Percentiles rank a stretch among this genome's conserved stretches.
These are phyloP conservation scores for Leucania comma DNA, from an alignment of 2,888 invertebrate genomes.

Conservation along the genomic window DNA sequence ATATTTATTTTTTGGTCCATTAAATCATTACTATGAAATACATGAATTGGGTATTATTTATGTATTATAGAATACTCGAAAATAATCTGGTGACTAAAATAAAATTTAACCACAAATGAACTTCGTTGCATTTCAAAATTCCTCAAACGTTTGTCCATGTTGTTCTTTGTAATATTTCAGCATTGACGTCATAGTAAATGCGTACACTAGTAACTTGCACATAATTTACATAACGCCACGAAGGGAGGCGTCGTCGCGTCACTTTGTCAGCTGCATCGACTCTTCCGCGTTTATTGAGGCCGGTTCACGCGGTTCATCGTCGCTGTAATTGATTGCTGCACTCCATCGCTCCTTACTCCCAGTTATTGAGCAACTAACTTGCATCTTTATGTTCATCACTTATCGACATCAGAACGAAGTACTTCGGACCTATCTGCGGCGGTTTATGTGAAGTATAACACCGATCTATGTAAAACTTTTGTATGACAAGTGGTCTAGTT, in stretches of 20 bases:
- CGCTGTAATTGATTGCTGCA: conserved; percentile 66
- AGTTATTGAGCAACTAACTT: conserved; percentile 49
- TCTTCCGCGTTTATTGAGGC: conserved; percentile 84
- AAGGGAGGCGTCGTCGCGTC: conserved; percentile 43
- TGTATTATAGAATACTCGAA: no score
- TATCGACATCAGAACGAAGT: conserved; percentile 48
- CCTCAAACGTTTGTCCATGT: conserved; percentile 15
- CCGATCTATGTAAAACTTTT: conserved; percentile 13
- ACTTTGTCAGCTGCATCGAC: conserved; percentile 55
- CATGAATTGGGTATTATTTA: no score
- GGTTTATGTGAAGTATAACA: conserved; percentile 28
- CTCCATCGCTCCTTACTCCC: conserved; percentile 58
- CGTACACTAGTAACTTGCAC: conserved; percentile 38
- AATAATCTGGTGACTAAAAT: background rate
- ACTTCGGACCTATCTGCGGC: conserved; percentile 39
- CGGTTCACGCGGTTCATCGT: conserved; percentile 80
- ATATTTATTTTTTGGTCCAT: no score
- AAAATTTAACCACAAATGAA: conserved; percentile 3
- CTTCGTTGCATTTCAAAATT: background rate
- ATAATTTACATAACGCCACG: conserved; percentile 54
- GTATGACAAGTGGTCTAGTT: conserved; percentile 2
- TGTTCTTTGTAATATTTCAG: conserved; percentile 31
- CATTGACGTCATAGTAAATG: conserved; percentile 48
- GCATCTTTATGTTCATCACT: conserved; percentile 45
- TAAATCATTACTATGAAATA: no score